Conservation (phyloP, 1,140 invertebrate species). For the Drosophila triauraria region DNA sequence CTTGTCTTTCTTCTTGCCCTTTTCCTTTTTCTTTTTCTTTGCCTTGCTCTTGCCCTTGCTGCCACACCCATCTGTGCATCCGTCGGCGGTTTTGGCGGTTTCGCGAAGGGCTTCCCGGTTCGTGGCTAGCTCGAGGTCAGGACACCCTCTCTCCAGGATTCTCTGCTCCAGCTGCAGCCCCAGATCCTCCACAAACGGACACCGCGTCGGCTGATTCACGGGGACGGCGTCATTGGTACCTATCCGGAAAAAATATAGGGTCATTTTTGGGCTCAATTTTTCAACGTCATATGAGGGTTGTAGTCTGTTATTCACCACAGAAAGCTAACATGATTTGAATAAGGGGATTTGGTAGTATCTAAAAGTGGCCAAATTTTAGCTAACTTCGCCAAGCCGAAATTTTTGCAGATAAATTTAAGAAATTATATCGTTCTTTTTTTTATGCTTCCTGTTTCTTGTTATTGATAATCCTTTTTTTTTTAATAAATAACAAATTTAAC, state of each 20-base stretch:
- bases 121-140: not conserved
- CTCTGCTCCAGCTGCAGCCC: conserved; percentile 7
- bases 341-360: too few species aligned
- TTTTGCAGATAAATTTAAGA: too few species aligned
- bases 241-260: not conserved
- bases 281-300: too few species aligned
- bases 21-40: conserved; percentile 2
- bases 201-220: not conserved
- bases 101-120: conserved; percentile 10
- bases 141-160: not conserved
- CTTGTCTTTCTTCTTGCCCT: conserved; percentile 7
- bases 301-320: too few species aligned
- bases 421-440: too few species aligned
- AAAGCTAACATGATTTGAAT: too few species aligned
- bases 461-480: too few species aligned
- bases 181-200: conserved; percentile 6
- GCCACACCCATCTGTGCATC: not conserved
- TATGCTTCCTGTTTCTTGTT: too few species aligned
- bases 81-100: not conserved
- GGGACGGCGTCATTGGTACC: not conserved
- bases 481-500: too few species aligned
- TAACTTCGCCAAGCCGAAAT: too few species aligned
- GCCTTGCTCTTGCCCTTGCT: not conserved
- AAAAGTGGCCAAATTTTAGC: too few species aligned
- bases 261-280: not conserved